Evolutionary conservation across 2,113 vertebrate species (phyloP).

Genomic region (Hippocampus mohnikei): DNA sequence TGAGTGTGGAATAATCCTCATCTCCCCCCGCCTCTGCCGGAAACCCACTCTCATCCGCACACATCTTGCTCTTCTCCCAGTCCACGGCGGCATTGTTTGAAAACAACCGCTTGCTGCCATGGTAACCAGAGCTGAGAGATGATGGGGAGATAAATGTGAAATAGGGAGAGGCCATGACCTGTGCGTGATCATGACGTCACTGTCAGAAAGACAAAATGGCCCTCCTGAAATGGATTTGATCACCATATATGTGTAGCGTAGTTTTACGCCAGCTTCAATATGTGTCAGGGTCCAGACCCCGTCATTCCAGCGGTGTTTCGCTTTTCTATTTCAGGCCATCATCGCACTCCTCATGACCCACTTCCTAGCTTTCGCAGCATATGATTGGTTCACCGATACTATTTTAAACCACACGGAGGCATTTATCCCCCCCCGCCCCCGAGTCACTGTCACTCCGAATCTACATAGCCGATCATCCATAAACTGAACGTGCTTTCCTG

Average conservation of each 20-base stretch:
- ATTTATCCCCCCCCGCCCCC: background rate
- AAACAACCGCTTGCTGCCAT: conserved; percentile 61
- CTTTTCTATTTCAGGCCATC: conserved; percentile 4
- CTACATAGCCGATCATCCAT: conserved; percentile 27
- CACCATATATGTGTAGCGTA: background rate
- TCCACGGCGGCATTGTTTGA: conserved; percentile 59
- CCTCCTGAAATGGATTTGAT: conserved; percentile 1
- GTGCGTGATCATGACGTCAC: conserved; percentile 17
- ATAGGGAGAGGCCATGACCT: conserved; percentile 52
- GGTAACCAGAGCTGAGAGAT: conserved; percentile 49
- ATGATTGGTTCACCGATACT: background rate
- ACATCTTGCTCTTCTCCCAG: conserved; percentile 35
- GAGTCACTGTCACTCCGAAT: conserved; percentile 13
- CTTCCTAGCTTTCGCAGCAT: conserved; percentile 13
- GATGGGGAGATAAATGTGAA: conserved; percentile 51
- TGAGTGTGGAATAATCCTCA: background rate
- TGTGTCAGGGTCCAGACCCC: background rate
- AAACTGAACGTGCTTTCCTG: conserved; percentile 18
- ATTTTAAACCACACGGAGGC: conserved; percentile 3
- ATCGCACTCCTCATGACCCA: conserved; percentile 17
- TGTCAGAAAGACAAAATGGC: conserved; percentile 1
- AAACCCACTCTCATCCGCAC: conserved; percentile 20
- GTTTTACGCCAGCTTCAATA: background rate
- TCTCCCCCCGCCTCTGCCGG: background rate
- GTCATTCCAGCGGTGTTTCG: background rate